phyloP scores from a whole-genome alignment of 2,888 invertebrate species.

The Lumbricus terrestris region DNA sequence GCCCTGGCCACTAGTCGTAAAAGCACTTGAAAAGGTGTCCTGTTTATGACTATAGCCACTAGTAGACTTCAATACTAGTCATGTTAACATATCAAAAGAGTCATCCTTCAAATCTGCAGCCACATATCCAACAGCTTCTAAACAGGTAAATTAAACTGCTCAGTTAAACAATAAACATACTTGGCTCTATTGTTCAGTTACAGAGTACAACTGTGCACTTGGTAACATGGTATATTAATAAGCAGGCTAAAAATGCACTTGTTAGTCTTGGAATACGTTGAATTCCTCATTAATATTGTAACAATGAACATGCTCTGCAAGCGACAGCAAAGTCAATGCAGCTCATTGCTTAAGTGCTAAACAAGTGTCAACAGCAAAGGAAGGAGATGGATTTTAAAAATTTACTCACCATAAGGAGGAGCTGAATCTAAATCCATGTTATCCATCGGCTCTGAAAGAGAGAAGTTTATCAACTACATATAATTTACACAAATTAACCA shows the following conservation, averaged over 20 bases:
- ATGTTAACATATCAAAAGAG: background rate
- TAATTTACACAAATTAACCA: background rate
- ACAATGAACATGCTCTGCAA: no score
- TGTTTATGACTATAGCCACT: background rate
- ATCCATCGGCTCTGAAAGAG: conserved; percentile 21
- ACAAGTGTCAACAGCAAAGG: background rate
- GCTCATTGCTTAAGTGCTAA: no score
- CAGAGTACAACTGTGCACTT: no score
- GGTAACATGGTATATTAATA: background rate
- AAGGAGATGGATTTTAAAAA: background rate
- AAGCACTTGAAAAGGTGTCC: background rate
- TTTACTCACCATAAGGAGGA: conserved; percentile 26
- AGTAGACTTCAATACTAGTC: no score
- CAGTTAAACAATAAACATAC: no score
- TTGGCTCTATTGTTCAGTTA: no score
- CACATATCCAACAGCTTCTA: no score
- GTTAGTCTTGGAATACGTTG: background rate
- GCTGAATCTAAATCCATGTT: conserved; percentile 28
- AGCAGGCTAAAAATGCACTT: background rate
- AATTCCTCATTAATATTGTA: background rate
- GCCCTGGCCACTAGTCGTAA: no score
- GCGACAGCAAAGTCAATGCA: no score
- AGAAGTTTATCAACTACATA: background rate
- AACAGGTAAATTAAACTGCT: no score
- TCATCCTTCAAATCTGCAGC: no score